Percentiles rank a stretch among this genome's conserved stretches.
These are phyloP conservation scores for Perdix hodgsoniae DNA, from an alignment of 2,797 vertebrate species.

Conservation along the genomic window DNA sequence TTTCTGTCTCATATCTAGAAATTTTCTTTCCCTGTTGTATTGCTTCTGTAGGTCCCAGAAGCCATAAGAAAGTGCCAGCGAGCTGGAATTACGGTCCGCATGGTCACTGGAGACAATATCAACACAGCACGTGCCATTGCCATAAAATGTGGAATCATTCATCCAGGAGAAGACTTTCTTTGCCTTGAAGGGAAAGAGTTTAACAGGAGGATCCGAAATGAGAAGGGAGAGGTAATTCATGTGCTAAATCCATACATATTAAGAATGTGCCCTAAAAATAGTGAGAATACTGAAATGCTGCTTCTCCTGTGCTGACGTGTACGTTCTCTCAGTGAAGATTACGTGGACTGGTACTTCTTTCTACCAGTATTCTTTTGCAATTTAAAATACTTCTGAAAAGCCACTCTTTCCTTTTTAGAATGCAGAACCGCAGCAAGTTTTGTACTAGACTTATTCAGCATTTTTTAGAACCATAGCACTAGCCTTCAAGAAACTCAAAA, in stretches of 20 bases:
- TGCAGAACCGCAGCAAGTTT: not conserved
- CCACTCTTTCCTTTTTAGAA: not conserved
- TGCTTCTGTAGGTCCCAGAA: slow-evolving; percentile 88
- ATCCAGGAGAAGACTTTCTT: slow-evolving; percentile 96
- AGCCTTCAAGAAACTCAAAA: not conserved
- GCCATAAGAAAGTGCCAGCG: slow-evolving; percentile 96
- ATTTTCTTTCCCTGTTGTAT: slow-evolving; percentile 26
- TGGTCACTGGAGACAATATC: slow-evolving; percentile 99
- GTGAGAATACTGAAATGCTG: rapidly evolving
- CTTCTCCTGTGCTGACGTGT: rapidly evolving
- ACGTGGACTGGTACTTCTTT: not conserved
- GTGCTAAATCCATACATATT: not conserved
- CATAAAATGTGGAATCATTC: slow-evolving; percentile 98
- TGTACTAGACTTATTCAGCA: not conserved
- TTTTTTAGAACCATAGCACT: not conserved
- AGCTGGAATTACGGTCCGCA: slow-evolving; percentile 97
- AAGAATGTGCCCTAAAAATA: not conserved
- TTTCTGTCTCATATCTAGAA: slow-evolving; percentile 31
- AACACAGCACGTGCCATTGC: slow-evolving; percentile 98
- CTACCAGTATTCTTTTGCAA: not conserved
- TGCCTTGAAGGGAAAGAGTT: slow-evolving; percentile 99
- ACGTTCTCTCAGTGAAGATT: rapidly evolving
- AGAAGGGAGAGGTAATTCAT: slow-evolving; percentile 92
- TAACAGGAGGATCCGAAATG: slow-evolving; percentile 97
- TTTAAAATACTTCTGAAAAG: not conserved